phyloP scores from a whole-genome alignment of 2,888 invertebrate genomes.

The Meandrusa payeni region DNA sequence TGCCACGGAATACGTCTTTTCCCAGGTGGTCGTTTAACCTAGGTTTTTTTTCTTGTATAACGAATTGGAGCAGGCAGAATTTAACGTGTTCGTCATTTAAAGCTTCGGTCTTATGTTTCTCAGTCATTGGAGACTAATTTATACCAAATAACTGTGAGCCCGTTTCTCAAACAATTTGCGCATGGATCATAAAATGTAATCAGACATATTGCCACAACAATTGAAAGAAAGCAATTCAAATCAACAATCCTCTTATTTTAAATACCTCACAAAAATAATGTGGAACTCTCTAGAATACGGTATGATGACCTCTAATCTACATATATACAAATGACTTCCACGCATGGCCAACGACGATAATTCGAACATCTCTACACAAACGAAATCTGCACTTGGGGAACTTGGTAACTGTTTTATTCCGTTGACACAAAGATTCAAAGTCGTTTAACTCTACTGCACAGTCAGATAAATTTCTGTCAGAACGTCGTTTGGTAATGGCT shows the following conservation, averaged over 20 bases:
- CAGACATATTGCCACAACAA: constrained; percentile 19
- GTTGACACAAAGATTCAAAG: constrained; percentile 41
- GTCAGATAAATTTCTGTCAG: constrained; percentile 25
- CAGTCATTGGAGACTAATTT: too few species aligned
- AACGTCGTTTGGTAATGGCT: constrained; percentile 67
- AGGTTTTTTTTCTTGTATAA: too few species aligned
- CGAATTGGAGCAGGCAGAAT: too few species aligned
- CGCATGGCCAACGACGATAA: constrained; percentile 73
- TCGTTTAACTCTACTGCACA: constrained; percentile 26
- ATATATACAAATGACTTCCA: constrained; percentile 74
- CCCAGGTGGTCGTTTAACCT: too few species aligned
- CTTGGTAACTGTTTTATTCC: constrained; percentile 32
- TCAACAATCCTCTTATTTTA: constrained; percentile 52
- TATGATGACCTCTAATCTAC: constrained; percentile 76
- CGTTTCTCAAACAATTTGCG: too few species aligned
- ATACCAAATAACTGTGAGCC: too few species aligned
- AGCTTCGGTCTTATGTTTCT: too few species aligned
- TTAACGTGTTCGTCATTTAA: too few species aligned
- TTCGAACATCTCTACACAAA: constrained; percentile 46
- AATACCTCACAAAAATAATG: constrained; percentile 51
- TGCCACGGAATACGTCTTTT: too few species aligned
- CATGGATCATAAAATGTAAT: too few species aligned
- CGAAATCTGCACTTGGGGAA: constrained; percentile 10
- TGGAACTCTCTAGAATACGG: constrained; percentile 58
- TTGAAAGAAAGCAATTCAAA: constrained; percentile 27